These are phyloP conservation scores for Cyclophora punctaria DNA, from an alignment of 2,888 invertebrate genomes.

Conservation along the genomic window DNA sequence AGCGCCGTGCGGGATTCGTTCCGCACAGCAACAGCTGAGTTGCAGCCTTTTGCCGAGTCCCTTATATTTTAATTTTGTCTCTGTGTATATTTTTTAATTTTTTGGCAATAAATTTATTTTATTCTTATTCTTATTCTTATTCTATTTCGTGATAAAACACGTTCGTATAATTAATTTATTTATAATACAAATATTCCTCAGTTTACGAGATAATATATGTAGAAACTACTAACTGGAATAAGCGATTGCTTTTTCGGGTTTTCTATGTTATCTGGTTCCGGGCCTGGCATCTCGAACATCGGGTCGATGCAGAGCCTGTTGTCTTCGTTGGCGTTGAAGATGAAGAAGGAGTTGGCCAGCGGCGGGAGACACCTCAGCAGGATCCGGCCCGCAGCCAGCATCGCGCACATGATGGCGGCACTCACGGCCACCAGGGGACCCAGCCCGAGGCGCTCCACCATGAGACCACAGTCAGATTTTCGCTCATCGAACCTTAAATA, in stretches of 20 bases:
- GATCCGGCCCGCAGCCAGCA: conserved; percentile 42
- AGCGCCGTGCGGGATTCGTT: too few species aligned
- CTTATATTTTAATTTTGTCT: too few species aligned
- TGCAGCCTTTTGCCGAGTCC: too few species aligned
- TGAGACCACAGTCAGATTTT: conserved; percentile 28
- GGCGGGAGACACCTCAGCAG: conserved; percentile 48
- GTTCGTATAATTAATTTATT: too few species aligned
- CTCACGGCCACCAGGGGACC: conserved; percentile 35
- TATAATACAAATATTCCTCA: too few species aligned
- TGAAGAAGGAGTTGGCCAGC: conserved; percentile 52
- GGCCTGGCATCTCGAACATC: conserved; percentile 24
- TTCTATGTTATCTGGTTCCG: conserved; percentile 19
- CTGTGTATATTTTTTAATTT: too few species aligned
- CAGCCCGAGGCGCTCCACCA: conserved; percentile 29
- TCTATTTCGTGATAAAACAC: too few species aligned
- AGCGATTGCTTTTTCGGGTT: conserved; percentile 30
- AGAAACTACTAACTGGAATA: conserved; percentile 37
- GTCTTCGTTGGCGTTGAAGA: conserved; percentile 63
- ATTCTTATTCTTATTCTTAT: too few species aligned
- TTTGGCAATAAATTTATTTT: too few species aligned
- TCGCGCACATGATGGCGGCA: conserved; percentile 26
- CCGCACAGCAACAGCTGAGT: too few species aligned
- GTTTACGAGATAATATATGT: too few species aligned
- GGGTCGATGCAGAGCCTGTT: conserved; percentile 52
- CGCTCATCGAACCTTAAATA: conserved; percentile 40